Evolutionary conservation across 2,888 invertebrate species (phyloP).

Genomic region (Minunthozetes semirufus): DNA sequence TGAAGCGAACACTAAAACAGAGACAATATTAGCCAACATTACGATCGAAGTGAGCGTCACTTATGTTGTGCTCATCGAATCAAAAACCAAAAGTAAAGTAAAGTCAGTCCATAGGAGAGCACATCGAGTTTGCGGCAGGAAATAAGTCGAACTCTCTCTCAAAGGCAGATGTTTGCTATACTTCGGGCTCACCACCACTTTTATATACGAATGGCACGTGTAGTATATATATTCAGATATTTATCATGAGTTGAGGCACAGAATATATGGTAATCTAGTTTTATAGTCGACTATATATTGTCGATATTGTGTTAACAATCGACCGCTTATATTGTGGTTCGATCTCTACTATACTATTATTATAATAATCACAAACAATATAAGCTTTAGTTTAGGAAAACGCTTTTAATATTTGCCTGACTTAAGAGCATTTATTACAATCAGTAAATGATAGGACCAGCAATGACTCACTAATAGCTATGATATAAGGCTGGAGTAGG

Average conservation of each 20-base stretch:
- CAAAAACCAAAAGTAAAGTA: neutral
- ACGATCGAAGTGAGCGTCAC: neutral
- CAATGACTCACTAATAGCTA: constrained; percentile 14
- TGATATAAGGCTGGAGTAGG: neutral
- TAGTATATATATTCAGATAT: neutral
- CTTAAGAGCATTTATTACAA: constrained; percentile 22
- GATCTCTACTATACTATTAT: too few relatives aligned
- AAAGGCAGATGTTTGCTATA: constrained; percentile 18
- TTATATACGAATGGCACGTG: neutral
- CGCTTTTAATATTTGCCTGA: constrained; percentile 22
- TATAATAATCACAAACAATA: neutral
- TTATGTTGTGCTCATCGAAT: constrained; percentile 20
- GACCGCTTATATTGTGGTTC: neutral
- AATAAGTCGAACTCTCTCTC: constrained; percentile 3
- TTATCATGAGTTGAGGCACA: neutral
- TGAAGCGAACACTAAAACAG: neutral
- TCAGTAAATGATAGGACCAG: neutral
- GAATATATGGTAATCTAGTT: neutral
- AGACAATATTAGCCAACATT: neutral
- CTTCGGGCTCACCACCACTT: neutral
- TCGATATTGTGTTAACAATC: too few relatives aligned
- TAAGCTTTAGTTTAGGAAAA: constrained; percentile 21
- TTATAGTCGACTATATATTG: neutral
- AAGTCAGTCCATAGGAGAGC: neutral
- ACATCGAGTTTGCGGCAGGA: constrained; percentile 21